Evolutionary conservation across 2,113 vertebrate species (phyloP), one percentile per base, ranked within the genome.

Genomic region (Progne subis): DNA sequence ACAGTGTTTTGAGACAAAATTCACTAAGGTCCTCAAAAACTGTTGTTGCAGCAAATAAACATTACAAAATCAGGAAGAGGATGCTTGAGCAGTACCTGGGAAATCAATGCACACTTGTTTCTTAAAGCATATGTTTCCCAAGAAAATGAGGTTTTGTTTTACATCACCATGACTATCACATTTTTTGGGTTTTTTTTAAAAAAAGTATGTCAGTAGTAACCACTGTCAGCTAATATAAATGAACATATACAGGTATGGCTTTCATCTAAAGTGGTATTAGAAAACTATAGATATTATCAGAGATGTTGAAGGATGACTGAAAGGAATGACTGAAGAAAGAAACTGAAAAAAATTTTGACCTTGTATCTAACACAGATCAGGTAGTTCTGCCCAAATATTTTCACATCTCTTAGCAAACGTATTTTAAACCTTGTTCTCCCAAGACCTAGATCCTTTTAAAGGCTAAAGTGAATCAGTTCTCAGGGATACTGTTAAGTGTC

Each of bases 351-450:
- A 26, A 34, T 86, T 77, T 61, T 78, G 14, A 67, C 43, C 31
- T 69, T 50, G 24, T 14, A 19, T 67, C 32, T 89, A 84, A 75
- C 26, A 75, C 14, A 77, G 47, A 44, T 72, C 75, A 61, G 63
- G 67, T 75, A 82, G 85, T 76, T 87, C 79, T 93, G 59, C 43
- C 63, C 69, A 86, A 84, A 77, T 88, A 72, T 77, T 93, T 93
- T 85, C 46, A 50, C 26, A 56, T 47, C 15, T 93, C 61, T 47
- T 70, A 76, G 41, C 19, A 90, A 90, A 64, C 61, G 9, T 31
- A 34, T 86, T 82, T 78, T 59, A 89, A 91, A 86, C 39, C 5
- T 55, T 91, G 12, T 74, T 89, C 78, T 94, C 64, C 55, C 29
- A 83, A 86, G 46, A 47, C 26, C 21, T 7, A 47, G 23, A 46